Evolutionary conservation across 2,888 invertebrate genomes (phyloP), one percentile per base, ranked within the genome.

Genomic region (Pemphredon lugubris): DNA sequence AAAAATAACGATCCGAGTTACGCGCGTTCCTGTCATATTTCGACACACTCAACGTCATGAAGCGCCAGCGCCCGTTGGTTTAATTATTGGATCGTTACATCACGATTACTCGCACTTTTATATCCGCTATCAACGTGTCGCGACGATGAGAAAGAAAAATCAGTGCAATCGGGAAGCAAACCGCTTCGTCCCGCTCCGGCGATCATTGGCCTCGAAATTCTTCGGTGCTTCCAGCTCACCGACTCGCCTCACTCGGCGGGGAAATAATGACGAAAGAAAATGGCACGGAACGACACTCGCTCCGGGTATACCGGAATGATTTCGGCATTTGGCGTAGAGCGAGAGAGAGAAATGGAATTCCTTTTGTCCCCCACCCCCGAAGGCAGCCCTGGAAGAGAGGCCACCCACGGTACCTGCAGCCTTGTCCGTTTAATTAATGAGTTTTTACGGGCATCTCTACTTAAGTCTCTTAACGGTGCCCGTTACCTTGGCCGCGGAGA

Each of bases 401-500:
- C 75, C 75, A 76, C 75, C 75, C 75, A 75, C 26, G 61, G 45
- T 4, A 32, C 20, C n/a, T 9, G 40, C 59, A 32, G 37, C 60
- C 66, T 66, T 57, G 50, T 61, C 64, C 64, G 51, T 59, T 59
- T 65, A 75, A 72, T 75, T 76, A 72, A 72, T 59, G 65, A 63
- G 16, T 61, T 68, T 68, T 53, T 59, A 47, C 54, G 50, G n/a
- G 21, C 42, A 11, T 23, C 42, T 45, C 48, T 54, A 26, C 34
- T 72, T 37, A 45, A 58, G 42, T 45, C 44, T 50, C 50, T 21
- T 40, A 37, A 75, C 55, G 61, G 40, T 68, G 61, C 16, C 16
- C 50, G 40, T 58, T 72, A 51, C 50, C 45, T 39, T 7, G 0
- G 21, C 18, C 18, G 40, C 53, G 54, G 54, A 39, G 54, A 21